These are phyloP conservation scores for Caenorhabditis brenneri DNA, from an alignment of 1,140 invertebrate species.

Conservation along the genomic window DNA sequence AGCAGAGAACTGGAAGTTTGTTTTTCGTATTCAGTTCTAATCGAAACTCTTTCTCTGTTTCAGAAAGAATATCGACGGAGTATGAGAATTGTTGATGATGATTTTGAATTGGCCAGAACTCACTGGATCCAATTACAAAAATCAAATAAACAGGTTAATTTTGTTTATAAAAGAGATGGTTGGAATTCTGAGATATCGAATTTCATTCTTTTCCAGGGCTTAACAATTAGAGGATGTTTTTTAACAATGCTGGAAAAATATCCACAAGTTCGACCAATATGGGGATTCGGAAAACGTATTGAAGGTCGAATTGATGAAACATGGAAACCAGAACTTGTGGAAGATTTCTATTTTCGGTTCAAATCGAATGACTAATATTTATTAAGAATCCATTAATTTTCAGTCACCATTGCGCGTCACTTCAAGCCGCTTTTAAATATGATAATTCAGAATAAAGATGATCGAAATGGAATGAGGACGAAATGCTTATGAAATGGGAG, in stretches of 20 bases:
- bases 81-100: slow-evolving; percentile 36
- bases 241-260: slow-evolving; percentile 62
- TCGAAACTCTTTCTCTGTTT: not conserved
- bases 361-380: not conserved
- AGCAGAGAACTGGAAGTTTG: slow-evolving; percentile 16
- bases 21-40: not conserved
- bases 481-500: slow-evolving; percentile 65
- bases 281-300: slow-evolving; percentile 65
- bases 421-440: slow-evolving; percentile 68
- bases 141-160: slow-evolving; percentile 64
- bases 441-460: slow-evolving; percentile 70
- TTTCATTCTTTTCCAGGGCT: slow-evolving; percentile 48
- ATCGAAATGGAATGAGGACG: slow-evolving; percentile 56
- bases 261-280: slow-evolving; percentile 64
- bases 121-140: slow-evolving; percentile 70
- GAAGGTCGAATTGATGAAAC: slow-evolving; percentile 50
- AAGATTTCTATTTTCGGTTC: slow-evolving; percentile 59
- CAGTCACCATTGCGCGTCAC: slow-evolving; percentile 63
- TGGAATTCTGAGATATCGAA: slow-evolving; percentile 14
- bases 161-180: not conserved
- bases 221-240: slow-evolving; percentile 62
- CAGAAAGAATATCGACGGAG: slow-evolving; percentile 35
- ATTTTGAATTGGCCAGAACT: slow-evolving; percentile 59
- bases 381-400: slow-evolving; percentile 22
- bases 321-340: slow-evolving; percentile 53